These are phyloP conservation scores for Hipparchia semele DNA, from an alignment of 2,888 invertebrate species.

Conservation along the genomic window DNA sequence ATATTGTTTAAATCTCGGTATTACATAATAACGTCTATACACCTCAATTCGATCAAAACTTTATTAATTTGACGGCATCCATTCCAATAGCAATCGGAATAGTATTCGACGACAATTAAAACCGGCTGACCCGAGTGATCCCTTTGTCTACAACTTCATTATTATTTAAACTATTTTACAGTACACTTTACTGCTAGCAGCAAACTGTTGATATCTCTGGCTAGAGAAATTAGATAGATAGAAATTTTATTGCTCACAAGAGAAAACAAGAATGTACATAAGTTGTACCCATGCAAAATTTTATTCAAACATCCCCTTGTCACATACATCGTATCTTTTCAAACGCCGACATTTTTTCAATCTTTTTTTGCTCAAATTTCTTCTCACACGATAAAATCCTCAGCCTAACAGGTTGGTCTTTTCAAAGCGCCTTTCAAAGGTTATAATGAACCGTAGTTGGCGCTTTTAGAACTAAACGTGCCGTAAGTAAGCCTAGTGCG, in stretches of 20 bases:
- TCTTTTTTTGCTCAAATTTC: slow-evolving; percentile 9
- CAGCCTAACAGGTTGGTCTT: slow-evolving; percentile 13
- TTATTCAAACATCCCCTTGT: not conserved
- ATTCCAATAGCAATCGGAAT: slow-evolving; percentile 24
- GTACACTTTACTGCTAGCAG: not conserved
- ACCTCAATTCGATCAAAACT: slow-evolving; percentile 21
- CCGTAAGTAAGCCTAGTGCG: slow-evolving; percentile 16
- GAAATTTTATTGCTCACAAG: no score
- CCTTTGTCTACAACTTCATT: slow-evolving; percentile 1
- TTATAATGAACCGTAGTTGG: slow-evolving; percentile 21
- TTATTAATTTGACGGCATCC: slow-evolving; percentile 26
- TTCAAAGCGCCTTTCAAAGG: slow-evolving; percentile 21
- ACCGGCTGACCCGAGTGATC: slow-evolving; percentile 20
- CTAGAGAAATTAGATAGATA: no score
- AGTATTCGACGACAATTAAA: slow-evolving; percentile 23
- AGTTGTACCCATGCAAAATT: no score
- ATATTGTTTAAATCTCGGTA: not conserved
- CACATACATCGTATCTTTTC: not conserved
- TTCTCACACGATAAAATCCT: slow-evolving; percentile 11
- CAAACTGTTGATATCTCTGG: no score
- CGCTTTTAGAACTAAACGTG: slow-evolving; percentile 16
- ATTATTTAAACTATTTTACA: not conserved
- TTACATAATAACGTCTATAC: slow-evolving; percentile 2
- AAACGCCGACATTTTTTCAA: not conserved
- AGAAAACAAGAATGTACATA: no score